Conservation (phyloP, 92 coral and sea anemone species). For the Galaxea fascicularis region DNA sequence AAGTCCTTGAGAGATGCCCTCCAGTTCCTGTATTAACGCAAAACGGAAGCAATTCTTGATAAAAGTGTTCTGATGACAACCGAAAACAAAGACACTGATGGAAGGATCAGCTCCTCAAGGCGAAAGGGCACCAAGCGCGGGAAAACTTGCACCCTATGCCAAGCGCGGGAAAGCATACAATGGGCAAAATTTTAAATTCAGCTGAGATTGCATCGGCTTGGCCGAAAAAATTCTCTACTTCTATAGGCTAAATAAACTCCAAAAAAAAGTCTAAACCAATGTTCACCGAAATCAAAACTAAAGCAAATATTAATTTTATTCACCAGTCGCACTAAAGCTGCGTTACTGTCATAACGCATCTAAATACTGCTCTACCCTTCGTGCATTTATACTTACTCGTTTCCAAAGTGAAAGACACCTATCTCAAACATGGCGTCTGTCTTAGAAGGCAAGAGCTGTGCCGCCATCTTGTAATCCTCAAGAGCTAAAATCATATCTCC, state of each 20-base stretch:
- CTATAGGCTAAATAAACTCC: no score
- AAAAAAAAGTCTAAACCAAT: no score
- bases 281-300: no score
- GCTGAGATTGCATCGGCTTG: no score
- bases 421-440: conserved; percentile 97
- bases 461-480: conserved; percentile 92
- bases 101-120: no score
- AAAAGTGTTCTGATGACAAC: not conserved
- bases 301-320: no score
- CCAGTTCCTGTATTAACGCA: conserved; percentile 75
- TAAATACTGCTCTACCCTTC: not conserved
- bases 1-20: conserved; percentile 81
- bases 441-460: conserved; percentile 83
- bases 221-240: no score
- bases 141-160: not conserved
- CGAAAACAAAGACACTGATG: no score
- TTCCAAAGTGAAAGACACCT: conserved; percentile 81
- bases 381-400: conserved; percentile 71
- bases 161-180: no score
- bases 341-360: not conserved
- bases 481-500: conserved; percentile 94
- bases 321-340: not conserved
- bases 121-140: not conserved
- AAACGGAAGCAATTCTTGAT: not conserved
- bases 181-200: no score